A percentile compares a stretch with the other conserved stretches of the same genome.
Conservation (phyloP, 2,113 vertebrate genomes). For the Furnarius figulus region DNA sequence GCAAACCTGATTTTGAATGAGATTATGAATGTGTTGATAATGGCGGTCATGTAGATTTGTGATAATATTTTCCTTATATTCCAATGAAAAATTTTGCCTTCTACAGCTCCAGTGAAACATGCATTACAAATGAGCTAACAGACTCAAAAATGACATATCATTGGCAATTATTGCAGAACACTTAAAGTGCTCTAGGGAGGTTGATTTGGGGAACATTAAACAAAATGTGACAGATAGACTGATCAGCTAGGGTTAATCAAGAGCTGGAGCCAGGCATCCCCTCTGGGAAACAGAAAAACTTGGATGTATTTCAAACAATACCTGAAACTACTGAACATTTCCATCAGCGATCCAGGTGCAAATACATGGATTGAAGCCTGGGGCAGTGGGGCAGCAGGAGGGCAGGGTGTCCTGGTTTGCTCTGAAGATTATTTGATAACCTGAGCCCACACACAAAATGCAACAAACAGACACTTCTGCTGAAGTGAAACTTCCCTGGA, state of each 20-base stretch:
- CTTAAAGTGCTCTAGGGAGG: neutral
- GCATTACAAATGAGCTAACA: conserved; percentile 5
- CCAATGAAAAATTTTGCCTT: conserved; percentile 1
- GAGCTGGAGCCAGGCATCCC: neutral
- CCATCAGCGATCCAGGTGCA: neutral
- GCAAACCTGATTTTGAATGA: neutral
- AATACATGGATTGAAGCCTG: neutral
- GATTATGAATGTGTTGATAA: conserved; percentile 9
- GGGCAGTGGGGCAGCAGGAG: neutral
- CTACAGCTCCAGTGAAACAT: neutral
- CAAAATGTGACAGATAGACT: neutral
- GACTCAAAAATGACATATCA: no score
- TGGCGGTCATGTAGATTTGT: neutral
- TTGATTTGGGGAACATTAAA: neutral
- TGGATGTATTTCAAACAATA: neutral
- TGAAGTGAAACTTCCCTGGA: neutral
- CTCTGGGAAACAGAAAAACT: neutral
- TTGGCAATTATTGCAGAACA: neutral
- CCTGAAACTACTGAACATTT: neutral
- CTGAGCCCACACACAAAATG: neutral
- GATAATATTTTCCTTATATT: neutral
- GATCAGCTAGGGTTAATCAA: neutral
- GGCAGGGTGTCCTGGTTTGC: neutral
- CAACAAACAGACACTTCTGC: neutral
- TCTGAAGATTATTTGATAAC: neutral